phyloP scores from a whole-genome alignment of 2,113 vertebrate genomes.

The Ammodytes dubius region DNA sequence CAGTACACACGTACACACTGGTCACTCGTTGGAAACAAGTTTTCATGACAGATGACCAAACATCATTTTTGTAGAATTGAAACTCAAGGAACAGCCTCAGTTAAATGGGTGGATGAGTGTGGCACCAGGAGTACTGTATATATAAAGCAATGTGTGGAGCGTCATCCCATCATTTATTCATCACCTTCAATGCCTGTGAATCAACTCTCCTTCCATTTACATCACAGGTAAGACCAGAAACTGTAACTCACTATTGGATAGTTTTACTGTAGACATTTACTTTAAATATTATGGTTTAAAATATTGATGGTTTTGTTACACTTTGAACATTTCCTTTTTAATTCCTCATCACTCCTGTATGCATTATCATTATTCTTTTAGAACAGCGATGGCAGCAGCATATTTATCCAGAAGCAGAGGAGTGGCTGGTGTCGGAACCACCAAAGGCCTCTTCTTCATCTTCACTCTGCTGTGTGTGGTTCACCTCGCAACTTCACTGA shows the following conservation, averaged over 20 bases:
- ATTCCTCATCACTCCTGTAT: not conserved
- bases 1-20: too few species aligned
- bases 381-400: constrained; percentile 10
- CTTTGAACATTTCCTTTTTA: not conserved
- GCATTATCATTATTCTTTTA: not conserved
- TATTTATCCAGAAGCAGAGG: not conserved
- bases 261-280: not conserved
- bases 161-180: not conserved
- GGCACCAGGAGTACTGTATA: not conserved
- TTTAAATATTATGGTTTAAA: not conserved
- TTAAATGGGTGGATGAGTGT: not conserved
- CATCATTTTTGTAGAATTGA: too few species aligned
- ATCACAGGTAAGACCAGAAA: not conserved
- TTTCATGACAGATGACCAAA: too few species aligned
- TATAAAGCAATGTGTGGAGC: not conserved
- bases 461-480: constrained; percentile 28
- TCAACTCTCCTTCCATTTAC: not conserved
- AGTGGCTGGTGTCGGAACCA: not conserved
- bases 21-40: too few species aligned
- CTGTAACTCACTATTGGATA: not conserved
- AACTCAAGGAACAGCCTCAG: not conserved
- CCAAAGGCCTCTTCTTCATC: not conserved
- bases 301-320: not conserved
- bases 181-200: not conserved
- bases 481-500: not conserved